A percentile compares a stretch with the other conserved stretches of the same genome.
Evolutionary conservation across 2,797 vertebrate species (phyloP).

Genomic region (Tiaroga cobitis): DNA sequence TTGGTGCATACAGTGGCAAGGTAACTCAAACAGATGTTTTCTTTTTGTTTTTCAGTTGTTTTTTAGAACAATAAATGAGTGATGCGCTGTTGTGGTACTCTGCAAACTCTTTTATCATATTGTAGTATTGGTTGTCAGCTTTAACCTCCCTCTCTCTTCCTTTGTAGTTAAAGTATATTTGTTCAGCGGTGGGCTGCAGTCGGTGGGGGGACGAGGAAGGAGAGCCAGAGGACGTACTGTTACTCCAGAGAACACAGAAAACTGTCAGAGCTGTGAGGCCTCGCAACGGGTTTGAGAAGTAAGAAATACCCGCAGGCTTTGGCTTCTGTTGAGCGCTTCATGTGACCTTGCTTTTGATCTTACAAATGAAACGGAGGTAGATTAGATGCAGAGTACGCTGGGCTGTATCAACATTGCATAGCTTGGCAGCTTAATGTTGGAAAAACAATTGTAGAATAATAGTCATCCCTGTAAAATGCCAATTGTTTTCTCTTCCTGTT

Average conservation of each 20-base stretch:
- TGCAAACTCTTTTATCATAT: constrained; percentile 27
- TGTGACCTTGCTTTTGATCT: constrained; percentile 40
- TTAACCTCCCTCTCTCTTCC: constrained; percentile 26
- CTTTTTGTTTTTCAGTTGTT: neutral
- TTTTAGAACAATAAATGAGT: constrained; percentile 27
- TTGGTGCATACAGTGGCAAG: constrained; percentile 94
- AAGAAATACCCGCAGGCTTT: constrained; percentile 59
- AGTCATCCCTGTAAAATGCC: neutral
- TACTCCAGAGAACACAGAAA: constrained; percentile 95
- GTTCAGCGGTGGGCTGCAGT: constrained; percentile 93
- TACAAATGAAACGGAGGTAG: neutral
- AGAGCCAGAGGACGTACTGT: constrained; percentile 88
- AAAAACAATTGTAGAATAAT: neutral
- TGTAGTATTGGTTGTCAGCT: constrained; percentile 16
- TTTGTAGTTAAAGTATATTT: constrained; percentile 91
- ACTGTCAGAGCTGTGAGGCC: constrained; percentile 94
- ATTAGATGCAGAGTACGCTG: neutral
- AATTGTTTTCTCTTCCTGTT: constrained; percentile 4
- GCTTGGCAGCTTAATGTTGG: neutral
- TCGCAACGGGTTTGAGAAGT: constrained; percentile 95
- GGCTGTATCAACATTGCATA: neutral
- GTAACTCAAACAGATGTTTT: constrained; percentile 67
- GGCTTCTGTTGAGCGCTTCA: constrained; percentile 21
- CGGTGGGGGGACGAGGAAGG: constrained; percentile 87
- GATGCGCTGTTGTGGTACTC: constrained; percentile 4